Base-by-base conservation (phyloP, 2,113 vertebrate genomes). In the Thymallus thymallus region DNA sequence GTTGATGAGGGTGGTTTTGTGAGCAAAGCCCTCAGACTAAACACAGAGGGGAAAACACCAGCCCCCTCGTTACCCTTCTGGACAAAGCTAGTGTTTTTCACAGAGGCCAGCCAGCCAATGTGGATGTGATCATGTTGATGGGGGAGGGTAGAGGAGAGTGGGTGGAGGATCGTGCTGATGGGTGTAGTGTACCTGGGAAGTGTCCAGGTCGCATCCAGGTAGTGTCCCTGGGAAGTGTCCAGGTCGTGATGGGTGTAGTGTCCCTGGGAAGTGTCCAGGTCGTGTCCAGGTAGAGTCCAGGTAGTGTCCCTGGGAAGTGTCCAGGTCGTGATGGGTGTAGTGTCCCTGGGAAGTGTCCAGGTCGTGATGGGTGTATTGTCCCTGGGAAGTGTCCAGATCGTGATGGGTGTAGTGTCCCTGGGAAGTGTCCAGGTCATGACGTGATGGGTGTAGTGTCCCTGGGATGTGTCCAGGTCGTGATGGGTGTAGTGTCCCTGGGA, bases 181-280 rank as follows among this genome's bases (percentile, higher is more conserved):
- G 3, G 64, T n/a, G n/a, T 41, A 16, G n/a, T 14, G 12, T 69
- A 41, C 61, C 20, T 46, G 24, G 81, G 73, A 76, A 77, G 85
- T 80, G 80, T 84, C 82, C 86, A 88, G 88, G 88, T 89, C n/a
- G n/a, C n/a, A n/a, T n/a, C n/a, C n/a, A n/a, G n/a, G n/a, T 41
- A 16, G n/a, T 14, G 12, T 69, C 46, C 61, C 20, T 46, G 24
- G 81, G 73, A 76, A 77, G 85, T 80, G 80, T 84, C 82, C 86
- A 88, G 88, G 88, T n/a, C n/a, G n/a, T 23, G 4, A 60, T 16
- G 6, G 3, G 64, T n/a, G n/a, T 41, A 16, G n/a, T 14, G 12
- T 69, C 46, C 61, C 20, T 46, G 24, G 81, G 73, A 76, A 77
- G 85, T 80, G 80, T 84, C 82, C 86, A 88, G 88, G 88, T n/a